Base-by-base conservation (phyloP, 2,888 invertebrate species). In the Epirrita christyi region DNA sequence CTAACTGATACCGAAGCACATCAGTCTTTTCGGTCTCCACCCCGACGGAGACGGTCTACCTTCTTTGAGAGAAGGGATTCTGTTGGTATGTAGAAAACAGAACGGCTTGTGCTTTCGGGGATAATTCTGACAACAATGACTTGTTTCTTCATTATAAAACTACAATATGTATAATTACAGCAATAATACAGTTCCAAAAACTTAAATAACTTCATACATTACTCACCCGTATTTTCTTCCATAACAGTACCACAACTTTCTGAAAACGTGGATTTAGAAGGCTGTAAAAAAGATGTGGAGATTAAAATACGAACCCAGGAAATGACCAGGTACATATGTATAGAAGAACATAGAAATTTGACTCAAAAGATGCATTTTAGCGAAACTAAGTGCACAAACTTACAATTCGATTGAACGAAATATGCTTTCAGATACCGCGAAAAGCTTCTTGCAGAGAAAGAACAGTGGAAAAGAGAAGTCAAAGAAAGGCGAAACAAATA, bases 61-160 rank as follows among this genome's bases (percentile, higher is more conserved):
- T 91, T 91, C 63, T 91, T 91, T 64, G 87, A 88, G 67, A 80
- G 84, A 64, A 78, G 90, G 55, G 86, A 89, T 66, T 90, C 90
- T 38, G 65, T 87, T 65, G 82, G 90, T 89, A 57, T 55, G 75
- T 54, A 15, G 11, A 15, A 42, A 14, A 28, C 21, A 47, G 44
- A 36, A 3, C 21, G 40, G 27, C 48, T 48, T 43, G 34, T 29
- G 45, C 47, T 54, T 41, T 47, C 11, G 11, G 34, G 28, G 13
- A n/a, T 37, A 29, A 32, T 7, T 41, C 11, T 36, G n/a, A n/a
- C 6, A 36, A 11, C 13, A 13, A 14, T 14, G 14, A 14, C 38
- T 2, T 8, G 8, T 36, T 6, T 11, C 36, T 11, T 11, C n/a
- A n/a, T n/a, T n/a, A 11, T n/a, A 11, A 0, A 36, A 11, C 36